Evolutionary conservation across 2,888 invertebrate genomes (phyloP).

Genomic region (Elegia similella): DNA sequence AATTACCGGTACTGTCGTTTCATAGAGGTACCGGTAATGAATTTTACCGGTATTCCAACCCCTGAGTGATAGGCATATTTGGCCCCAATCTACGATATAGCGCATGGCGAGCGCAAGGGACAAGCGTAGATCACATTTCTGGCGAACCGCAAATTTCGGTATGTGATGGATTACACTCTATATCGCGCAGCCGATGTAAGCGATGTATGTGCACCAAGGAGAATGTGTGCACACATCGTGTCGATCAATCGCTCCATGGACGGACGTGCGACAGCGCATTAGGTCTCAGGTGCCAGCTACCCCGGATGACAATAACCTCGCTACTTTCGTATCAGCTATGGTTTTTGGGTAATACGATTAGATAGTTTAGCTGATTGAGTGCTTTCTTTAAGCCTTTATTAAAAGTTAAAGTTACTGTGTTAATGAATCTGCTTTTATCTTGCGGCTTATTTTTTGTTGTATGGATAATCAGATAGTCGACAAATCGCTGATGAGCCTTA

Average conservation of each 20-base stretch:
- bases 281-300: conserved; percentile 61
- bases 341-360: too few relatives aligned
- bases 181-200: conserved; percentile 59
- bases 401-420: too few relatives aligned
- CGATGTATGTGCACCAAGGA: conserved; percentile 65
- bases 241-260: conserved; percentile 75
- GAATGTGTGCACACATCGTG: conserved; percentile 53
- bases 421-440: too few relatives aligned
- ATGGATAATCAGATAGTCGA: not conserved
- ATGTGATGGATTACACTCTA: conserved; percentile 67
- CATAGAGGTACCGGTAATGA: too few relatives aligned
- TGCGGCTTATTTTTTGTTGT: too few relatives aligned
- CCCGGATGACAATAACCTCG: conserved; percentile 25
- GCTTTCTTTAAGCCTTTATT: too few relatives aligned
- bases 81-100: not conserved
- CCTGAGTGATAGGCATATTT: not conserved
- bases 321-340: not conserved
- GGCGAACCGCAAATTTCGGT: conserved; percentile 42
- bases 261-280: conserved; percentile 77
- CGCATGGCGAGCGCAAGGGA: conserved; percentile 1
- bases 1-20: too few relatives aligned
- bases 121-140: conserved; percentile 20
- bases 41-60: too few relatives aligned
- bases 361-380: too few relatives aligned
- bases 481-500: not conserved